Evolutionary conservation across 2,797 vertebrate species (phyloP).

Genomic region (Dendrocincla tyrannina): DNA sequence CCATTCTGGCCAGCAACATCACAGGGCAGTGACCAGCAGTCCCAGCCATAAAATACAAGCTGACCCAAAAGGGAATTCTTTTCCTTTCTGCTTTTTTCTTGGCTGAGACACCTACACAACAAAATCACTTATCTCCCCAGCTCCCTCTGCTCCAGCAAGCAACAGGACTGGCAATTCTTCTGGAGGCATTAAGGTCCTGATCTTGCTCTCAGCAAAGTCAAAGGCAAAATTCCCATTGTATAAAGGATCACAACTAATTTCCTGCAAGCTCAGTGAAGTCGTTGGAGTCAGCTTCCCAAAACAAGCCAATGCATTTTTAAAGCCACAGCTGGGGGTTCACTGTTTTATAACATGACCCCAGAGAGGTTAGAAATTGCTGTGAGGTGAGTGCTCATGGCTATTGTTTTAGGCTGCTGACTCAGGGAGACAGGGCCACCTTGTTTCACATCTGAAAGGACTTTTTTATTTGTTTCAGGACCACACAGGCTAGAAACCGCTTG

Average conservation of each 20-base stretch:
- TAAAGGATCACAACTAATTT: slow-evolving; percentile 34
- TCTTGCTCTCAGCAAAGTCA: slow-evolving; percentile 40
- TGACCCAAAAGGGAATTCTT: not conserved
- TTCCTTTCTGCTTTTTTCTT: not conserved
- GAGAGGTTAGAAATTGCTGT: not conserved
- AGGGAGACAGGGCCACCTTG: slow-evolving; percentile 33
- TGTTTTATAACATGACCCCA: slow-evolving; percentile 9
- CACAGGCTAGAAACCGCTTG: slow-evolving; percentile 5
- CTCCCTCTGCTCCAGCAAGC: not conserved
- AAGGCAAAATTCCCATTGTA: slow-evolving; percentile 37
- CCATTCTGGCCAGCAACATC: not conserved
- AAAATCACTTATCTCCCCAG: not conserved
- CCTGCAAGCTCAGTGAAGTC: not conserved
- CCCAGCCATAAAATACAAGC: not conserved
- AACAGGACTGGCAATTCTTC: not conserved
- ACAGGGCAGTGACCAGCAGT: not conserved
- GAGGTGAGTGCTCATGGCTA: slow-evolving; percentile 43
- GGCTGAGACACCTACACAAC: not conserved
- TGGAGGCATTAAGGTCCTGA: slow-evolving; percentile 8
- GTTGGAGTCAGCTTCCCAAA: slow-evolving; percentile 3
- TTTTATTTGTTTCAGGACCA: slow-evolving; percentile 34
- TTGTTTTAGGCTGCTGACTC: slow-evolving; percentile 54
- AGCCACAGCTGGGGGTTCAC: not conserved
- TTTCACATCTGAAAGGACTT: slow-evolving; percentile 33
- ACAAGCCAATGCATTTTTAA: slow-evolving; percentile 50